These are phyloP conservation scores for Conistra vaccinii DNA, from an alignment of 2,888 invertebrate species.

Conservation along the genomic window DNA sequence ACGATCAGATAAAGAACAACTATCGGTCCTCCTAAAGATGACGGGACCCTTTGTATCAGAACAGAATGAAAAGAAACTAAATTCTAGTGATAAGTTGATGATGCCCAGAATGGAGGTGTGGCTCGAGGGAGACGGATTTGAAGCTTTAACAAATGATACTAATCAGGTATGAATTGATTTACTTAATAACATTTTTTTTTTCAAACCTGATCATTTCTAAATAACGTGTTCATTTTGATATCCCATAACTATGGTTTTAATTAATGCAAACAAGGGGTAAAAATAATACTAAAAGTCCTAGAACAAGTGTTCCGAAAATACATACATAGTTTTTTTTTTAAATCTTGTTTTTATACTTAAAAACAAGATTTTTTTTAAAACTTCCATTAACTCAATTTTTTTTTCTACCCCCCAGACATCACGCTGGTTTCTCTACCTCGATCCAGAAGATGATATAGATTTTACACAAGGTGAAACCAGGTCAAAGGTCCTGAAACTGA, in stretches of 20 bases:
- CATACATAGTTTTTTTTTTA: too few relatives aligned
- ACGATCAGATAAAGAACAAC: slow-evolving; percentile 61
- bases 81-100: slow-evolving; percentile 67
- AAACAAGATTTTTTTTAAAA: too few relatives aligned
- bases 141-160: neutral
- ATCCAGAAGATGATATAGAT: slow-evolving; percentile 91
- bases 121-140: slow-evolving; percentile 70
- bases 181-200: neutral
- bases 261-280: too few relatives aligned
- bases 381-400: neutral
- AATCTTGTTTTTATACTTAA: too few relatives aligned
- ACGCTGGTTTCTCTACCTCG: slow-evolving; percentile 91
- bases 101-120: slow-evolving; percentile 77
- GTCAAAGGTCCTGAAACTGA: slow-evolving; percentile 81
- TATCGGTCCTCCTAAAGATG: slow-evolving; percentile 75
- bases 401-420: slow-evolving; percentile 78
- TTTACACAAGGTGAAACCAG: slow-evolving; percentile 88
- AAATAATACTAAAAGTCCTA: too few relatives aligned
- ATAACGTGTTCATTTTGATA: too few relatives aligned
- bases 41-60: slow-evolving; percentile 85
- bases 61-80: slow-evolving; percentile 78
- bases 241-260: too few relatives aligned
- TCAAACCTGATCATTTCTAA: too few relatives aligned
- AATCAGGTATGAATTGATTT: slow-evolving; percentile 13
- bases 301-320: too few relatives aligned